These are phyloP conservation scores for Carettochelys insculpta DNA, from an alignment of 2,113 vertebrate species.

Conservation along the genomic window DNA sequence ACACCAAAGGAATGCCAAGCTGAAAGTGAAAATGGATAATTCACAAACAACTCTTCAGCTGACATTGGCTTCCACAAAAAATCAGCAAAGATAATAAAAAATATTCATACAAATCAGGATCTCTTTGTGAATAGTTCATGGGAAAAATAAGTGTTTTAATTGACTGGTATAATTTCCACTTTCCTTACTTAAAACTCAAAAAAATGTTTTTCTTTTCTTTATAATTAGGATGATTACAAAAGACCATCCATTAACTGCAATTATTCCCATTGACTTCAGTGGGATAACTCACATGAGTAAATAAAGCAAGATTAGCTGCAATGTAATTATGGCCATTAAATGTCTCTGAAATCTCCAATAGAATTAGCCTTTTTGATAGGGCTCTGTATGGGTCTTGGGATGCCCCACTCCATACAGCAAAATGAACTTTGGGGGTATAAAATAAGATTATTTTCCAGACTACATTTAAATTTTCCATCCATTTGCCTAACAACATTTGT, in stretches of 20 bases:
- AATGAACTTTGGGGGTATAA: background rate
- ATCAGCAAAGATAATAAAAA: background rate
- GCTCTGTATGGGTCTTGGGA: background rate
- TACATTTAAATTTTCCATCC: background rate
- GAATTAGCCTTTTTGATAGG: background rate
- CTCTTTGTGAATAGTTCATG: background rate
- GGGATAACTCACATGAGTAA: background rate
- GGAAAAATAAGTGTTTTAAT: accelerated
- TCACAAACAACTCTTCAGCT: background rate
- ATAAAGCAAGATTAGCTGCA: background rate
- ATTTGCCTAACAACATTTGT: background rate
- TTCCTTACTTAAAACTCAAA: background rate
- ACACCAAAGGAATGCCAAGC: background rate
- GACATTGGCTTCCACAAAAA: background rate
- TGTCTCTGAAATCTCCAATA: background rate
- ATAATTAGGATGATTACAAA: background rate
- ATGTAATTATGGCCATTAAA: background rate
- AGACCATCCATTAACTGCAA: background rate
- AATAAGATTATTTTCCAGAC: accelerated
- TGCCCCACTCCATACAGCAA: background rate
- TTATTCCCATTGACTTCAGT: background rate
- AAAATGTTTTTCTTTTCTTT: background rate
- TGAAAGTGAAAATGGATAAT: background rate
- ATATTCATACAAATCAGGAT: background rate
- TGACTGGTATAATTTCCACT: accelerated